A percentile compares a stretch with the other conserved stretches of the same genome.
Evolutionary conservation across 2,797 vertebrate species (phyloP).

Genomic region (Knipowitschia caucasica): DNA sequence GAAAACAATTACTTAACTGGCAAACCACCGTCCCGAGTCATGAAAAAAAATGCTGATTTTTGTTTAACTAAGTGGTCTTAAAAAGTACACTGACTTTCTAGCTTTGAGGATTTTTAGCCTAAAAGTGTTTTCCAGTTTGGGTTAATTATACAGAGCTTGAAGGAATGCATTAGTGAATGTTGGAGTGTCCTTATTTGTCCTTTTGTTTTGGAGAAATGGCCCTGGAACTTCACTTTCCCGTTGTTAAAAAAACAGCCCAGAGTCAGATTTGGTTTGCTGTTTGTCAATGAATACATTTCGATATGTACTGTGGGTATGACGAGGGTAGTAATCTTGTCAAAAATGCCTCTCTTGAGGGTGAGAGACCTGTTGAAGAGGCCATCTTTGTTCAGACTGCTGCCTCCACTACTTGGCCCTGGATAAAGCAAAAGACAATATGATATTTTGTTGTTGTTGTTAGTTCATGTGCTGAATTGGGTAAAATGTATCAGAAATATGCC

Average conservation of each 20-base stretch:
- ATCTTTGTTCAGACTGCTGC: too few species aligned
- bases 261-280: too few species aligned
- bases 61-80: neutral
- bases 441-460: too few species aligned
- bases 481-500: too few species aligned
- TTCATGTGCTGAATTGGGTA: too few species aligned
- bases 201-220: conserved; percentile 1
- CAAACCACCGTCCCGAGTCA: neutral
- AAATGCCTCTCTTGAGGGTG: too few species aligned
- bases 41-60: neutral
- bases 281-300: too few species aligned
- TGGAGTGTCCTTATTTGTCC: neutral
- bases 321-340: too few species aligned
- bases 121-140: neutral
- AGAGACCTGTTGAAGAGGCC: too few species aligned
- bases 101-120: neutral
- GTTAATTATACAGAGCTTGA: neutral
- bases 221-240: neutral
- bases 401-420: too few species aligned
- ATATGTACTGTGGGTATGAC: too few species aligned
- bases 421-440: too few species aligned
- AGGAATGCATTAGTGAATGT: neutral
- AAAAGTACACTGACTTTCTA: neutral
- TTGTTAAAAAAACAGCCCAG: neutral
- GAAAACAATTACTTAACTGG: neutral